Conservation (phyloP, 1,140 invertebrate genomes). For the Microplitis demolitor region DNA sequence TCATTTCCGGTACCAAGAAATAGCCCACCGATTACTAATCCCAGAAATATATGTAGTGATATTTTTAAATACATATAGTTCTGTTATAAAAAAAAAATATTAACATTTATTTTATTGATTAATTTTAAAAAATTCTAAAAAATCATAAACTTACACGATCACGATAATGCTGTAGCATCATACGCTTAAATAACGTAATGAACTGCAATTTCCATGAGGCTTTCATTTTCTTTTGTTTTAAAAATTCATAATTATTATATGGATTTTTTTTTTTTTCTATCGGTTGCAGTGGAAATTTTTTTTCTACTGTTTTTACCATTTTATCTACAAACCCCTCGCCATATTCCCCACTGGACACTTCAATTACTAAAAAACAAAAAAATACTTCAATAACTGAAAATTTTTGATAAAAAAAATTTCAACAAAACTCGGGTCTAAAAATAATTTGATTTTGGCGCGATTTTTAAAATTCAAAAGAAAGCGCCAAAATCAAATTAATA, state of each 20-base stretch:
- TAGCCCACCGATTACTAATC: slow-evolving; percentile 70
- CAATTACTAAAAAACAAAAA: too few species aligned
- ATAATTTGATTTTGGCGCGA: too few species aligned
- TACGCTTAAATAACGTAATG: neutral
- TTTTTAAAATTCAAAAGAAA: too few species aligned
- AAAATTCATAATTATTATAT: neutral
- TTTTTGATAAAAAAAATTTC: too few species aligned
- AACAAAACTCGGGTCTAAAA: too few species aligned
- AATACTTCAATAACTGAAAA: slow-evolving; percentile 14
- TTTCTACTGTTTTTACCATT: slow-evolving; percentile 14
- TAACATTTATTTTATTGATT: too few species aligned
- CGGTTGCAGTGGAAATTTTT: slow-evolving; percentile 7
- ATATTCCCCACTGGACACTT: slow-evolving; percentile 23
- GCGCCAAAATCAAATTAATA: too few species aligned
- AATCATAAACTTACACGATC: slow-evolving; percentile 4
- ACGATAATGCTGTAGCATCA: slow-evolving; percentile 23
- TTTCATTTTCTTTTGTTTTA: neutral
- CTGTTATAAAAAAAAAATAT: slow-evolving; percentile 62
- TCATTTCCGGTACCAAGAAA: slow-evolving; percentile 76
- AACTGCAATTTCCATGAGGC: slow-evolving; percentile 17
- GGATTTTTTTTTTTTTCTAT: neutral
- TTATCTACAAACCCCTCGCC: slow-evolving; percentile 9
- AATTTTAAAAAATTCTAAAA: neutral
- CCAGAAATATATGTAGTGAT: slow-evolving; percentile 71
- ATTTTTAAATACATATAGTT: slow-evolving; percentile 73